phyloP scores from a whole-genome alignment of 2,888 invertebrate genomes.

The Didymodactylos carnosus region DNA sequence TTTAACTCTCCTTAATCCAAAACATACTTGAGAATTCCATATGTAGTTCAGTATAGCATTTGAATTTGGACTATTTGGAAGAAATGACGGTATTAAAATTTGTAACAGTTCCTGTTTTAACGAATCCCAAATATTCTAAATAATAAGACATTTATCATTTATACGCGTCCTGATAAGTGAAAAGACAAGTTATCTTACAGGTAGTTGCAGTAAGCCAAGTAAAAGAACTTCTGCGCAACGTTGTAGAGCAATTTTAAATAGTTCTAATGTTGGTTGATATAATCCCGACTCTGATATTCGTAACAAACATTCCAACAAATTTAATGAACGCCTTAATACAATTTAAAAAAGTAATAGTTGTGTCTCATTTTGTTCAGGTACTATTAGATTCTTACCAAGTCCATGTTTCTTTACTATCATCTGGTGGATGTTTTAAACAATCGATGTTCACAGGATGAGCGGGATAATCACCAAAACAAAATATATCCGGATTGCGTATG shows the following conservation, averaged over 20 bases:
- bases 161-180: background rate
- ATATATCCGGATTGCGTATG: conserved; percentile 71
- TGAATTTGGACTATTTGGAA: conserved; percentile 84
- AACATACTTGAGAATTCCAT: conserved; percentile 49
- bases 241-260: conserved; percentile 72
- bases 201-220: conserved; percentile 63
- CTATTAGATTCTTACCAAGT: background rate
- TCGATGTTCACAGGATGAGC: conserved; percentile 67
- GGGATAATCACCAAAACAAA: conserved; percentile 76
- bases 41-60: conserved; percentile 84
- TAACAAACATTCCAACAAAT: conserved; percentile 67
- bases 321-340: conserved; percentile 51
- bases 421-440: conserved; percentile 73
- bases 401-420: conserved; percentile 52
- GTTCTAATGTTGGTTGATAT: conserved; percentile 58
- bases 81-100: conserved; percentile 69
- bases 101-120: conserved; percentile 55
- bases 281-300: conserved; percentile 67
- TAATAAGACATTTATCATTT: background rate
- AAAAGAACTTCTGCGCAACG: conserved; percentile 83
- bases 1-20: background rate
- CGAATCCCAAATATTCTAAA: conserved; percentile 30
- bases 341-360: background rate
- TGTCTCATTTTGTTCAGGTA: too few relatives aligned
- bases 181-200: background rate